Evolutionary conservation across 2,888 invertebrate genomes (phyloP).

Genomic region (Diplolepis rosae): DNA sequence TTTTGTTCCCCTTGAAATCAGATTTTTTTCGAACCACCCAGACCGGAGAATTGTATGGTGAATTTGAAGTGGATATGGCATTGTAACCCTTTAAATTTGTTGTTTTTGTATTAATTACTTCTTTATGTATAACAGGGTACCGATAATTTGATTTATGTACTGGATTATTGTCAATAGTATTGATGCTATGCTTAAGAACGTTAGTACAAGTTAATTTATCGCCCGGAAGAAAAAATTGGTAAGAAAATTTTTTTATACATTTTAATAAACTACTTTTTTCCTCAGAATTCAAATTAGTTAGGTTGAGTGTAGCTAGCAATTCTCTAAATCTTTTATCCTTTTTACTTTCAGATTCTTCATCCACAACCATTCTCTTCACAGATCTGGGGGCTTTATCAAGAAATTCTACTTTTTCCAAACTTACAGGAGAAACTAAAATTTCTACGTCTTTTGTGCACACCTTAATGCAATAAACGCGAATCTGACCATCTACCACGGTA

Average conservation of each 20-base stretch:
- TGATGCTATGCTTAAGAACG: too few relatives aligned
- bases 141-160: too few relatives aligned
- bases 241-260: not conserved
- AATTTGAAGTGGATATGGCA: too few relatives aligned
- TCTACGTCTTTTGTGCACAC: not conserved
- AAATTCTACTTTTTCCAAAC: not conserved
- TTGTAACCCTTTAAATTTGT: too few relatives aligned
- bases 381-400: not conserved
- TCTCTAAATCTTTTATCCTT: not conserved
- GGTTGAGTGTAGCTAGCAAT: not conserved
- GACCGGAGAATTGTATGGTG: too few relatives aligned
- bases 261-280: slow-evolving; percentile 5
- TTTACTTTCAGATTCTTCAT: not conserved
- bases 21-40: too few relatives aligned
- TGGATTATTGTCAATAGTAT: too few relatives aligned
- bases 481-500: too few relatives aligned
- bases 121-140: too few relatives aligned
- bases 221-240: slow-evolving; percentile 51
- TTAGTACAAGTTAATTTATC: slow-evolving; percentile 44
- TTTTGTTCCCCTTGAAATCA: too few relatives aligned
- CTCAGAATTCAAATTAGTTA: slow-evolving; percentile 35
- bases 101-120: too few relatives aligned
- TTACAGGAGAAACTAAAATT: not conserved
- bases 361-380: not conserved
- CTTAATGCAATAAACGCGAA: too few relatives aligned